Percentiles rank a stretch among this genome's conserved stretches.
Conservation (phyloP, 2,113 vertebrate genomes). For the Gyps fulvus region DNA sequence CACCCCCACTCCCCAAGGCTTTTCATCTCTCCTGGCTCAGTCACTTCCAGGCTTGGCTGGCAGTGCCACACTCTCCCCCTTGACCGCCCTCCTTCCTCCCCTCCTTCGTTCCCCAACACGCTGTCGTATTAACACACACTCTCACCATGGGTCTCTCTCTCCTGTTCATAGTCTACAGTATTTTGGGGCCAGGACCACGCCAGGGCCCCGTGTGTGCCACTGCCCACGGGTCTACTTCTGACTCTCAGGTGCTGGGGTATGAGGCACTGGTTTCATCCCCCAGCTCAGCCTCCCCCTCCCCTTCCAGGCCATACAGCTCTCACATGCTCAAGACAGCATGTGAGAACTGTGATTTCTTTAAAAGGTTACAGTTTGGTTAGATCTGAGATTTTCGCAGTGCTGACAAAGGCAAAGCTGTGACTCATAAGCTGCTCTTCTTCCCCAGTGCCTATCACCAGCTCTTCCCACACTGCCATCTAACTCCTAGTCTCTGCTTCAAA, state of each 20-base stretch:
- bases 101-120: background rate
- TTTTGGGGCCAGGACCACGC: background rate
- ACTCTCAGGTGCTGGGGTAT: background rate
- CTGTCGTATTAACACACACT: rapidly evolving
- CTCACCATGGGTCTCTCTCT: rapidly evolving
- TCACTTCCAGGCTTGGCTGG: background rate
- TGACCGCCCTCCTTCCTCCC: background rate
- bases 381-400: background rate
- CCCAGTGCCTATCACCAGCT: background rate
- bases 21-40: background rate
- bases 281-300: background rate
- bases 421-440: background rate
- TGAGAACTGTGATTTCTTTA: background rate
- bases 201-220: rapidly evolving
- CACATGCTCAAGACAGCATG: background rate
- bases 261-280: background rate
- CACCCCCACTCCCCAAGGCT: background rate
- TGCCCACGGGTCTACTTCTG: rapidly evolving
- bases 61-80: background rate
- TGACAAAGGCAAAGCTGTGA: background rate
- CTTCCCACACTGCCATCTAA: background rate
- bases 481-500: background rate
- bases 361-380: background rate
- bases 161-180: background rate
- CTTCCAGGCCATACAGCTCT: background rate